A percentile compares a stretch with the other conserved stretches of the same genome.
Conservation (phyloP, 2,113 vertebrate species). For the Poecile atricapillus region DNA sequence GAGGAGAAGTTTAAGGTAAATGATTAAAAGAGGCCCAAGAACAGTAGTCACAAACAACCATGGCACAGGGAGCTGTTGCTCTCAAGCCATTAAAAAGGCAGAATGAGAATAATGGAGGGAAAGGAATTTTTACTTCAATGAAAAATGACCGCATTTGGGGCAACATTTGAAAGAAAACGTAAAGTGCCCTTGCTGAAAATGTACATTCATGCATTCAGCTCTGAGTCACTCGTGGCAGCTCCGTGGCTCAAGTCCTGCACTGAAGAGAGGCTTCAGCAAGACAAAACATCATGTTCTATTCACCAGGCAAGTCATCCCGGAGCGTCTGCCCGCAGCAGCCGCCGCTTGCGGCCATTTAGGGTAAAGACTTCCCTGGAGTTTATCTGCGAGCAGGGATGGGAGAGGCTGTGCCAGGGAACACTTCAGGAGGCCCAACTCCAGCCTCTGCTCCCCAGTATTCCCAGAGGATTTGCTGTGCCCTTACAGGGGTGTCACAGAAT, state of each 20-base stretch:
- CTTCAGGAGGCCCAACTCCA: not conserved
- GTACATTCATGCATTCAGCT: not conserved
- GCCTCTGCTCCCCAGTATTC: not conserved
- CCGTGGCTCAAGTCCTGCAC: not conserved
- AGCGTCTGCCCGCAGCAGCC: not conserved
- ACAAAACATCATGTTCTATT: constrained; percentile 10
- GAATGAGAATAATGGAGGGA: not conserved
- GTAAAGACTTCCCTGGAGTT: not conserved
- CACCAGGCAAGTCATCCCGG: not conserved
- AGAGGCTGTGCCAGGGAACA: not conserved
- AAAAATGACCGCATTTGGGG: not conserved
- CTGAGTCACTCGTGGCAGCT: not conserved
- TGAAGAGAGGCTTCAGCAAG: not conserved
- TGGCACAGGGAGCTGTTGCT: not conserved
- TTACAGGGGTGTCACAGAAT: not conserved
- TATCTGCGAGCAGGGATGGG: not conserved
- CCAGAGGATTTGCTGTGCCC: not conserved
- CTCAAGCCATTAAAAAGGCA: not conserved
- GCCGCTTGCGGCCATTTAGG: not conserved
- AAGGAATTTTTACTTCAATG: not conserved
- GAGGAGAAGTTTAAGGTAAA: not conserved
- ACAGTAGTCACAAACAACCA: not conserved
- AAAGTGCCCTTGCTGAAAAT: not conserved
- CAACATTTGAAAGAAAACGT: not conserved
- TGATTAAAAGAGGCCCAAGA: not conserved